phyloP scores from a whole-genome alignment of 2,113 vertebrate genomes.

The Phodopus roborovskii region DNA sequence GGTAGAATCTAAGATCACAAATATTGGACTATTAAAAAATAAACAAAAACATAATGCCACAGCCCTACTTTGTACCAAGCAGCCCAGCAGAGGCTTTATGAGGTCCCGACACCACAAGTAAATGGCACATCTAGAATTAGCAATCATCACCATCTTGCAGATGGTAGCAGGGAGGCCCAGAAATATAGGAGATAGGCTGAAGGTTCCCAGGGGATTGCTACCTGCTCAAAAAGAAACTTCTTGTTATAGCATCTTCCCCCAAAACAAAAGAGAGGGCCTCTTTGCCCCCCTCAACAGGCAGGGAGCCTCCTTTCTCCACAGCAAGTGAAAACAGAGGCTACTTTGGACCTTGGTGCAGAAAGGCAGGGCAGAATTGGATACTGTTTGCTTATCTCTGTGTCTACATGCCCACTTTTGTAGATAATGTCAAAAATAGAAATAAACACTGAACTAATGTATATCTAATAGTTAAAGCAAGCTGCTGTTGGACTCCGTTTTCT shows the following conservation, averaged over 20 bases:
- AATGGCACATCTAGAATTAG: background rate
- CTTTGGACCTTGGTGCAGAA: background rate
- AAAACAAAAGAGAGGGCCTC: background rate
- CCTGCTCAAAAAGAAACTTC: background rate
- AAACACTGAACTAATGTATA: constrained; percentile 1
- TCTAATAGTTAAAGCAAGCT: constrained; percentile 29
- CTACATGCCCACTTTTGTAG: background rate
- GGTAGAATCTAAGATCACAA: background rate
- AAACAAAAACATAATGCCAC: background rate
- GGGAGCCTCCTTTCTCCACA: background rate
- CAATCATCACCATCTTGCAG: background rate
- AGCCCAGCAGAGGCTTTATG: background rate
- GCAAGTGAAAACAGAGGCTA: constrained; percentile 17
- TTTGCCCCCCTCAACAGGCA: background rate
- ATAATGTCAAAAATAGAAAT: constrained; percentile 70
- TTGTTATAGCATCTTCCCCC: background rate
- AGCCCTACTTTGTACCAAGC: background rate
- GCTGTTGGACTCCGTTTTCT: background rate
- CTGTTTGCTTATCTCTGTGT: constrained; percentile 67
- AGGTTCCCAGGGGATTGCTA: background rate
- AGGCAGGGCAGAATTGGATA: constrained; percentile 30
- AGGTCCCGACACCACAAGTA: background rate
- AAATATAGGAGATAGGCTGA: background rate
- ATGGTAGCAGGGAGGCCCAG: background rate
- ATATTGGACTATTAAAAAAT: background rate